phyloP scores from a whole-genome alignment of 2,113 vertebrate species.

The Podarcis muralis region DNA sequence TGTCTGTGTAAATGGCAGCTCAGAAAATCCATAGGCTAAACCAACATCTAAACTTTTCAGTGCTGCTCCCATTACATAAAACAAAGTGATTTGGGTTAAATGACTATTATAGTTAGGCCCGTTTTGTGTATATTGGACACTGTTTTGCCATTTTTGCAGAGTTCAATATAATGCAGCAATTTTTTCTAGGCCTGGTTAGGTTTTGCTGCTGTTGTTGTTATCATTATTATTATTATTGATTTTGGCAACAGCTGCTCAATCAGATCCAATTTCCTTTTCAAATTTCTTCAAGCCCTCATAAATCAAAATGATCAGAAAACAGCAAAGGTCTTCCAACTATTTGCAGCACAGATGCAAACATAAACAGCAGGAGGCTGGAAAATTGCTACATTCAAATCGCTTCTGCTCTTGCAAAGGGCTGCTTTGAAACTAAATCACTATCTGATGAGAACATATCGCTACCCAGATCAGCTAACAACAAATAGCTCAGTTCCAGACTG shows the following conservation, averaged over 20 bases:
- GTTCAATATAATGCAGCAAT: background rate
- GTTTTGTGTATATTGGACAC: background rate
- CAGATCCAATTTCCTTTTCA: constrained; percentile 18
- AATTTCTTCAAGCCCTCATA: constrained; percentile 6
- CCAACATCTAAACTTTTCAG: background rate
- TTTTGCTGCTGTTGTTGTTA: background rate
- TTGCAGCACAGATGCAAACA: constrained; percentile 26
- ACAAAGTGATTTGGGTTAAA: background rate
- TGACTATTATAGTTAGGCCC: background rate
- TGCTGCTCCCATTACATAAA: background rate
- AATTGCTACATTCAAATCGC: constrained; percentile 22
- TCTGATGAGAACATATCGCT: background rate
- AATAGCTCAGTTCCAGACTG: background rate
- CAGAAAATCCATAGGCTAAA: background rate
- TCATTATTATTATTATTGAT: background rate
- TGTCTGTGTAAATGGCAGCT: background rate
- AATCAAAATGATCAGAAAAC: constrained; percentile 22
- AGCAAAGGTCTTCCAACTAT: background rate
- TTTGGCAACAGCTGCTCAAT: constrained; percentile 2
- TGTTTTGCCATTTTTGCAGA: background rate
- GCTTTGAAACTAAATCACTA: constrained; percentile 13
- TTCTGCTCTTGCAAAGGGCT: background rate
- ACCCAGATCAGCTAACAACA: background rate
- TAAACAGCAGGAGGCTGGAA: constrained; percentile 9
- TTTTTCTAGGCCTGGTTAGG: background rate